phyloP scores from a whole-genome alignment of 1,140 invertebrate species.

The Bicyclus anynana region DNA sequence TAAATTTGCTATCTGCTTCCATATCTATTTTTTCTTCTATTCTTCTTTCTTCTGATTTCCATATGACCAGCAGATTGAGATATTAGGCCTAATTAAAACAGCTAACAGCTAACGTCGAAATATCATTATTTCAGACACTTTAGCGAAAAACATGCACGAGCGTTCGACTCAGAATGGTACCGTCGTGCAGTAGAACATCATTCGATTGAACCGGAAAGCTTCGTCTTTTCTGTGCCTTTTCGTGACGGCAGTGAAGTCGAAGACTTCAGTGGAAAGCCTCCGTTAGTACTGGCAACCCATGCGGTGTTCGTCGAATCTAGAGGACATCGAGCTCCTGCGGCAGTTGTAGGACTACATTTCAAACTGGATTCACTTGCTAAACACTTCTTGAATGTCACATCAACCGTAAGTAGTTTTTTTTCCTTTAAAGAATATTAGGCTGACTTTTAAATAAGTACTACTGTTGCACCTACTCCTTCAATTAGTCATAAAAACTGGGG shows the following conservation, averaged over 20 bases:
- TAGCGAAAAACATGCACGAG: conserved; percentile 86
- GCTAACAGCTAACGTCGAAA: not conserved
- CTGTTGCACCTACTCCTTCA: too few relatives aligned
- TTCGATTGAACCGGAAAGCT: conserved; percentile 89
- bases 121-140: conserved; percentile 82
- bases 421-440: too few relatives aligned
- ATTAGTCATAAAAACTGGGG: too few relatives aligned
- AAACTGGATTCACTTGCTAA: conserved; percentile 87
- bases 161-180: conserved; percentile 95
- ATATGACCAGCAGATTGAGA: too few relatives aligned
- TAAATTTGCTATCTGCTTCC: too few relatives aligned
- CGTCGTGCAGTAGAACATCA: conserved; percentile 95
- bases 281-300: conserved; percentile 91
- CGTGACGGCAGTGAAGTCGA: conserved; percentile 75
- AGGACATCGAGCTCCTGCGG: conserved; percentile 90
- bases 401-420: conserved; percentile 87
- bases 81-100: not conserved
- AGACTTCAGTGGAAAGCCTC: conserved; percentile 76
- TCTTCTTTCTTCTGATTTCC: too few relatives aligned
- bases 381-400: conserved; percentile 92
- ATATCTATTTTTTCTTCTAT: too few relatives aligned
- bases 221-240: conserved; percentile 95
- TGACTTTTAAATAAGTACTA: too few relatives aligned
- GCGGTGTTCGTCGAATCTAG: conserved; percentile 92
- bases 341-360: conserved; percentile 93